Evolutionary conservation across 2,797 vertebrate genomes (phyloP).

Genomic region (Urocyon cinereoargenteus): DNA sequence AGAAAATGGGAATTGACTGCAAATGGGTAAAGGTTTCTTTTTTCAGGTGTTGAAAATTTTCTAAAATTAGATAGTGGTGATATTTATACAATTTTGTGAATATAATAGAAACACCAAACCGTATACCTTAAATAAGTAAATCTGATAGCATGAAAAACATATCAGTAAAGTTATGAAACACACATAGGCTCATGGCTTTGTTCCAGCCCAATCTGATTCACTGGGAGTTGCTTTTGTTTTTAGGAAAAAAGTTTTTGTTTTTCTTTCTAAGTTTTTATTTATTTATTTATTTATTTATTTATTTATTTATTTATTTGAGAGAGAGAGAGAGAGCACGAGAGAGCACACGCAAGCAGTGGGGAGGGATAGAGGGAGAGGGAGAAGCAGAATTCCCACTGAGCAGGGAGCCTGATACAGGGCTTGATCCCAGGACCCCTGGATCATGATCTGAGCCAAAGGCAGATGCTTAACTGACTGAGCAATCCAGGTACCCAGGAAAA

Average conservation of each 20-base stretch:
- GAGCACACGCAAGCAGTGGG: too few relatives aligned
- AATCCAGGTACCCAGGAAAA: too few relatives aligned
- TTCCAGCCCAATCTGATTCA: neutral
- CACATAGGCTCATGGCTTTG: neutral
- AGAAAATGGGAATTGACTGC: neutral
- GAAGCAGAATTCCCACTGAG: too few relatives aligned
- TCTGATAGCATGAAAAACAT: neutral
- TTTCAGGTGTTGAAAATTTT: neutral
- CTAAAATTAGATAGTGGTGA: neutral
- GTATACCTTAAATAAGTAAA: neutral
- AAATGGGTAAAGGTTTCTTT: neutral
- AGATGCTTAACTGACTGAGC: too few relatives aligned
- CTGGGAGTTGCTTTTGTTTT: neutral
- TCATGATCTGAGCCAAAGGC: too few relatives aligned
- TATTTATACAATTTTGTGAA: neutral
- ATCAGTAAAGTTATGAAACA: neutral
- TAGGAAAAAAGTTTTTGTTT: neutral
- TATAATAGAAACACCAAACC: slow-evolving; percentile 3
- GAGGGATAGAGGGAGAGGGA: too few relatives aligned
- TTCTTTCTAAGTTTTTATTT: too few relatives aligned
- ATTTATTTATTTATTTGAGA: too few relatives aligned
- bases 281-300: too few relatives aligned
- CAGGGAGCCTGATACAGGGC: too few relatives aligned
- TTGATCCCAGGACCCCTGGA: too few relatives aligned
- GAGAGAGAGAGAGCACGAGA: too few relatives aligned